Percentiles rank a stretch among this genome's conserved stretches.
phyloP scores from a whole-genome alignment of 2,888 invertebrate genomes.

The Phragmatobia fuliginosa region DNA sequence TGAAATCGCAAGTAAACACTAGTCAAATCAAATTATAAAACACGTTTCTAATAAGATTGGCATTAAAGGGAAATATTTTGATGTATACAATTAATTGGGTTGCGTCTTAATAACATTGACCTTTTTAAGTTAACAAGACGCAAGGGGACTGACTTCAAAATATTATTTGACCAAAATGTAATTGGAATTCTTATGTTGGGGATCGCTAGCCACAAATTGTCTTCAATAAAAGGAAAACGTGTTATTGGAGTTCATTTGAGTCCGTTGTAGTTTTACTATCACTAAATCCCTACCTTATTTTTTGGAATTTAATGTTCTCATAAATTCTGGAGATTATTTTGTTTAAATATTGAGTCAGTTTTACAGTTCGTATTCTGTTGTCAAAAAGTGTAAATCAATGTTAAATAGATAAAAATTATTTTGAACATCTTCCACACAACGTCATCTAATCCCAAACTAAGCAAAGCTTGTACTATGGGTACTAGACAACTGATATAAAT shows the following conservation, averaged over 20 bases:
- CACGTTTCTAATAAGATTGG: neutral
- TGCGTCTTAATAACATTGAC: neutral
- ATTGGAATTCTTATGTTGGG: neutral
- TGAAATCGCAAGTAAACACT: too few relatives aligned
- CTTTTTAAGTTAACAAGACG: neutral
- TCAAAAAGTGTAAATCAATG: too few relatives aligned
- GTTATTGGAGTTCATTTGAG: neutral
- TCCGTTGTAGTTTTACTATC: neutral
- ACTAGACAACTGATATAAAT: too few relatives aligned
- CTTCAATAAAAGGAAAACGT: neutral
- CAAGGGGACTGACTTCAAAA: neutral
- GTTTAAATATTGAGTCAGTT: too few relatives aligned
- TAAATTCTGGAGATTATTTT: too few relatives aligned
- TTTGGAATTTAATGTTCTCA: too few relatives aligned
- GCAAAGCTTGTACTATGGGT: too few relatives aligned
- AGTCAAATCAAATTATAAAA: neutral
- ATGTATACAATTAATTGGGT: neutral
- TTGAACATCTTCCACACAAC: too few relatives aligned
- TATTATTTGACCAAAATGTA: neutral
- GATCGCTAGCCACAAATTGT: neutral
- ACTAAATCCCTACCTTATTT: too few relatives aligned
- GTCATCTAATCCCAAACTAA: too few relatives aligned
- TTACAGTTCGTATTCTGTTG: too few relatives aligned
- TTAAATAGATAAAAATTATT: too few relatives aligned
- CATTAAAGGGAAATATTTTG: neutral